Percentiles rank a stretch among this genome's conserved stretches.
These are phyloP conservation scores for Montipora sp. DNA, from an alignment of 64 coral and sea anemone species.

Conservation along the genomic window DNA sequence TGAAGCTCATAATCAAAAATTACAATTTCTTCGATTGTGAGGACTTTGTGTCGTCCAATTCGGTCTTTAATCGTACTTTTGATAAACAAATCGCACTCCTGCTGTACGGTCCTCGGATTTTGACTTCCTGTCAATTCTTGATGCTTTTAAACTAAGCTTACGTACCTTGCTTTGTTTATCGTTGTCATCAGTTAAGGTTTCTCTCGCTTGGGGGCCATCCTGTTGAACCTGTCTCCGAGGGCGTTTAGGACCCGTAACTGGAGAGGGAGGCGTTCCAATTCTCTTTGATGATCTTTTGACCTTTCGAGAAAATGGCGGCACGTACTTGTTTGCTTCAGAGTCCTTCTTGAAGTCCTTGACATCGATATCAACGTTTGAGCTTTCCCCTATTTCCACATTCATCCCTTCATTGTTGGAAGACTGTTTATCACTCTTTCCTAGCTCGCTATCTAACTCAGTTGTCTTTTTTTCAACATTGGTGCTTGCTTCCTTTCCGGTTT, in stretches of 20 bases:
- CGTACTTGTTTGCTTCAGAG: background rate
- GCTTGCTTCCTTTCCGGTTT: background rate
- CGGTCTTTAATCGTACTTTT: too few species aligned
- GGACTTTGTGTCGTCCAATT: too few species aligned
- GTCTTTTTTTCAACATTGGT: background rate
- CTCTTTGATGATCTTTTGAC: background rate
- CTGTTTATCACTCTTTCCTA: background rate
- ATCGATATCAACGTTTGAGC: background rate
- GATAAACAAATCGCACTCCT: too few species aligned
- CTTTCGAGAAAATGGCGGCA: constrained; percentile 29
- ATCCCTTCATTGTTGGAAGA: background rate
- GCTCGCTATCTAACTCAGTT: background rate
- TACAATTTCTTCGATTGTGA: too few species aligned
- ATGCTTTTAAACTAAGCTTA: background rate
- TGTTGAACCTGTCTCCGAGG: background rate
- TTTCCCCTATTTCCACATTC: background rate
- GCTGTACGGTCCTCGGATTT: too few species aligned
- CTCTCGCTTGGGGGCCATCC: background rate
- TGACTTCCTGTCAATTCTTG: background rate
- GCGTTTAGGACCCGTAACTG: background rate
- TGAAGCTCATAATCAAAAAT: too few species aligned
- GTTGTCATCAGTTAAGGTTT: too few species aligned
- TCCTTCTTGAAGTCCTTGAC: background rate
- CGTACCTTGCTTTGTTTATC: background rate
- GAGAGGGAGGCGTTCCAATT: background rate